These are phyloP conservation scores for Pandemis corylana DNA, from an alignment of 2,888 invertebrate genomes.

Conservation along the genomic window DNA sequence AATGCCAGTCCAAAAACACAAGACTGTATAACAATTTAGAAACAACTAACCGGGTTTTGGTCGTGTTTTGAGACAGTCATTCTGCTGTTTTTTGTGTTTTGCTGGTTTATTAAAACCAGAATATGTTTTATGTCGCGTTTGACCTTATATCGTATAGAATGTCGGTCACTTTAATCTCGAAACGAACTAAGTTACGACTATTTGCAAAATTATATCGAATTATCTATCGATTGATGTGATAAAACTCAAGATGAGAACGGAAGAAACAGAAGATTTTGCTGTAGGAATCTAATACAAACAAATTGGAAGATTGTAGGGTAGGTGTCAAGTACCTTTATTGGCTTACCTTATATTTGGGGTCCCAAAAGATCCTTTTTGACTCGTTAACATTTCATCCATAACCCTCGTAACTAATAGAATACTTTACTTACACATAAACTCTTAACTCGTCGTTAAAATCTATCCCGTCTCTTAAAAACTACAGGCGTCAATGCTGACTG, in stretches of 20 bases:
- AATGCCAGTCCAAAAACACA: conserved; percentile 6
- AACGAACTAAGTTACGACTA: neutral
- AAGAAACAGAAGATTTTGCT: conserved; percentile 10
- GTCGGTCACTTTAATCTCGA: neutral
- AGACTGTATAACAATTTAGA: neutral
- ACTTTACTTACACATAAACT: neutral
- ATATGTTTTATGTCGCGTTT: neutral
- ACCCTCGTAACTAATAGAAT: neutral
- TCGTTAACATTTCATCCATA: neutral
- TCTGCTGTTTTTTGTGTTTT: conserved; percentile 11
- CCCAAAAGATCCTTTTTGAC: neutral
- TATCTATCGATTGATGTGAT: neutral
- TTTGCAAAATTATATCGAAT: neutral
- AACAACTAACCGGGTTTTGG: neutral
- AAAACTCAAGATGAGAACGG: neutral
- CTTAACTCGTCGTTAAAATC: neutral
- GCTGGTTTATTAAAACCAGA: neutral
- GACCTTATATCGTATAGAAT: neutral
- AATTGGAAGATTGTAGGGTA: neutral
- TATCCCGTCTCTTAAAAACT: conserved; percentile 1
- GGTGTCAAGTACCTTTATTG: neutral
- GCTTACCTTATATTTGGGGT: neutral
- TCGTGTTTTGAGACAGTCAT: conserved; percentile 14
- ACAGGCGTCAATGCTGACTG: conserved; percentile 49
- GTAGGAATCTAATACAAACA: neutral